Evolutionary conservation across 2,113 vertebrate species (phyloP).

Genomic region (Dicaeum eximium): DNA sequence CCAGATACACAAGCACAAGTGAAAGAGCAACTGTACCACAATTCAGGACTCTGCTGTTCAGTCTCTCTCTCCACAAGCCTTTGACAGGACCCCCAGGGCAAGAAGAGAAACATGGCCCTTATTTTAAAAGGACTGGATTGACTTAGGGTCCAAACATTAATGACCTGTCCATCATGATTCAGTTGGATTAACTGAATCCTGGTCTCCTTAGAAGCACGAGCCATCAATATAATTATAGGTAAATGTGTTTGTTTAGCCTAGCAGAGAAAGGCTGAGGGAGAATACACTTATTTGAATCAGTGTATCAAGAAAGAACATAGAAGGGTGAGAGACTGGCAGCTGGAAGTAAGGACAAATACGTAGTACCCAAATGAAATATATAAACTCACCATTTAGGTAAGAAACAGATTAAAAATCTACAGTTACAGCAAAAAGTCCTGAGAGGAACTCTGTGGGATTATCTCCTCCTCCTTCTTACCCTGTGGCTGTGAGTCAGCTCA

Average conservation of each 20-base stretch:
- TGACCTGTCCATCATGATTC: neutral
- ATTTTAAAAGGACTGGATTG: neutral
- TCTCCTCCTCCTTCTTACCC: neutral
- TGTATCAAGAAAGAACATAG: neutral
- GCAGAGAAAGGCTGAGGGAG: neutral
- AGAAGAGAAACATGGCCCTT: neutral
- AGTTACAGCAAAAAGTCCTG: neutral
- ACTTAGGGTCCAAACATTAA: neutral
- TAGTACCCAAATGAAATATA: neutral
- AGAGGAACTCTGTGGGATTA: neutral
- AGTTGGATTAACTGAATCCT: neutral
- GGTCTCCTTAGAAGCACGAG: neutral
- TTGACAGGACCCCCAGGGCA: neutral
- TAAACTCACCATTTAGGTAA: neutral
- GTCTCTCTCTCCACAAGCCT: neutral
- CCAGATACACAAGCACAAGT: neutral
- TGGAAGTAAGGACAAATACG: neutral
- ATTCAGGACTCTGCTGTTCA: neutral
- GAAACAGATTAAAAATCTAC: neutral
- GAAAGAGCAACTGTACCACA: neutral
- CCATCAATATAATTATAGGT: neutral
- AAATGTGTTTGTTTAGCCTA: neutral
- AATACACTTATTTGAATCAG: neutral
- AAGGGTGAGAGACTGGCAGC: neutral
- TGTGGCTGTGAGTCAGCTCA: neutral